Conservation (phyloP, 2,888 invertebrate species). For the Barypeithes pellucidus region DNA sequence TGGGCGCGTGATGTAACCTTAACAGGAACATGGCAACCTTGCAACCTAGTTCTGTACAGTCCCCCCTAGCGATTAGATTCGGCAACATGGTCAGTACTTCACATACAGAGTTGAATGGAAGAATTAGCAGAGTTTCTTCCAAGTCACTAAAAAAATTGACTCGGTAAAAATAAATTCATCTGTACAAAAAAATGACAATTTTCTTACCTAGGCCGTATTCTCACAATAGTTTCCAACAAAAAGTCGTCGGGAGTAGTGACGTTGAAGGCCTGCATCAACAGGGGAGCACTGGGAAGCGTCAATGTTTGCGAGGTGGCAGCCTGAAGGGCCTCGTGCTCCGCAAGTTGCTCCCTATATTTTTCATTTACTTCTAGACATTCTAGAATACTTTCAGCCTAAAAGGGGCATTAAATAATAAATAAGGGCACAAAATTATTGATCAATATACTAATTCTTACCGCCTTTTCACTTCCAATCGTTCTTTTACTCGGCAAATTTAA, state of each 20-base stretch:
- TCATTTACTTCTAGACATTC: conserved; percentile 89
- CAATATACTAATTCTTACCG: conserved; percentile 75
- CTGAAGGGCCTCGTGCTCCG: conserved; percentile 70
- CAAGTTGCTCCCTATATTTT: conserved; percentile 76
- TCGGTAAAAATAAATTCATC: background rate
- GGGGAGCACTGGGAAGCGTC: conserved; percentile 77
- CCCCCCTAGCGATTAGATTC: conserved; percentile 78
- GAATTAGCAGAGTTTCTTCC: conserved; percentile 89
- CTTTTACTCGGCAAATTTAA: conserved; percentile 87
- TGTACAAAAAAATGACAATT: background rate
- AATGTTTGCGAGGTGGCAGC: conserved; percentile 66
- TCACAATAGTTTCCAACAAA: conserved; percentile 84
- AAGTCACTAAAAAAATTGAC: conserved; percentile 88
- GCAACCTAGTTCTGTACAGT: conserved; percentile 83
- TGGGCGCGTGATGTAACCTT: conserved; percentile 84
- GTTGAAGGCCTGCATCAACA: conserved; percentile 87
- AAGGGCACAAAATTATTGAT: background rate
- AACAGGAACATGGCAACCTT: conserved; percentile 85
- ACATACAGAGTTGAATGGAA: conserved; percentile 88
- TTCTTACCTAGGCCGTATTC: conserved; percentile 84
- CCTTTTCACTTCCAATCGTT: conserved; percentile 89
- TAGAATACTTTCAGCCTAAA: conserved; percentile 88
- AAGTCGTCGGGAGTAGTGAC: conserved; percentile 84
- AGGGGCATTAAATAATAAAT: conserved; percentile 2
- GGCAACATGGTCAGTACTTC: conserved; percentile 84